Percentiles rank a stretch among this genome's conserved stretches.
Conservation (phyloP, 2,797 vertebrate genomes). For the Trematomus bernacchii region DNA sequence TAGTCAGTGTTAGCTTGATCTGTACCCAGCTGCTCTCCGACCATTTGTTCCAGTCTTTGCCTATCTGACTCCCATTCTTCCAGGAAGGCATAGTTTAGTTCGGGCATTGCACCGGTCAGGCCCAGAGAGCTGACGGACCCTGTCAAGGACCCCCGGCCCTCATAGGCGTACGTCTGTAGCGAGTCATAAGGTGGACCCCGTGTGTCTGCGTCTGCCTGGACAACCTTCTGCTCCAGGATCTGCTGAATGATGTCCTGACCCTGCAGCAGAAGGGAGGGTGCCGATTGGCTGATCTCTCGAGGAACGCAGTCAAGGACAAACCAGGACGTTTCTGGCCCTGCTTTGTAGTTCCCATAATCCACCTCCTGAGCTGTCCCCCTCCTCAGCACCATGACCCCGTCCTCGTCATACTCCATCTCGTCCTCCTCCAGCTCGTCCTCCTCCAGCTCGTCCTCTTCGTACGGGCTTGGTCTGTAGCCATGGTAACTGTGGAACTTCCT, state of each 20-base stretch:
- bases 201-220: slow-evolving; percentile 88
- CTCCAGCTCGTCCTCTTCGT: slow-evolving; percentile 58
- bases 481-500: slow-evolving; percentile 44
- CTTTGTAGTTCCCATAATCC: slow-evolving; percentile 43
- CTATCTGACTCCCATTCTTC: slow-evolving; percentile 91
- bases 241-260: slow-evolving; percentile 89
- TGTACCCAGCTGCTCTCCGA: slow-evolving; percentile 84
- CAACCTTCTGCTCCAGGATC: slow-evolving; percentile 90
- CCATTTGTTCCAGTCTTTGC: slow-evolving; percentile 87
- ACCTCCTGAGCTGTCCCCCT: slow-evolving; percentile 28
- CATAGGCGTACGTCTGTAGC: slow-evolving; percentile 95
- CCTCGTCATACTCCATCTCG: slow-evolving; percentile 59
- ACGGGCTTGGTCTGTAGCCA: slow-evolving; percentile 73
- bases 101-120: slow-evolving; percentile 85
- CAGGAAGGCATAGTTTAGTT: slow-evolving; percentile 90
- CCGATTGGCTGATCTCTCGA: slow-evolving; percentile 72
- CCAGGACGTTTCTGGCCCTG: slow-evolving; percentile 53
- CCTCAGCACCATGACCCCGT: slow-evolving; percentile 32
- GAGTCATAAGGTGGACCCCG: slow-evolving; percentile 93
- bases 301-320: slow-evolving; percentile 56
- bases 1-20: slow-evolving; percentile 81
- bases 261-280: slow-evolving; percentile 81
- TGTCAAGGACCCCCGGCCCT: slow-evolving; percentile 89
- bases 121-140: slow-evolving; percentile 94
- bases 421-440: slow-evolving; percentile 32